Base-by-base conservation (phyloP, 2,797 vertebrate species). In the Synaphobranchus kaupii region DNA sequence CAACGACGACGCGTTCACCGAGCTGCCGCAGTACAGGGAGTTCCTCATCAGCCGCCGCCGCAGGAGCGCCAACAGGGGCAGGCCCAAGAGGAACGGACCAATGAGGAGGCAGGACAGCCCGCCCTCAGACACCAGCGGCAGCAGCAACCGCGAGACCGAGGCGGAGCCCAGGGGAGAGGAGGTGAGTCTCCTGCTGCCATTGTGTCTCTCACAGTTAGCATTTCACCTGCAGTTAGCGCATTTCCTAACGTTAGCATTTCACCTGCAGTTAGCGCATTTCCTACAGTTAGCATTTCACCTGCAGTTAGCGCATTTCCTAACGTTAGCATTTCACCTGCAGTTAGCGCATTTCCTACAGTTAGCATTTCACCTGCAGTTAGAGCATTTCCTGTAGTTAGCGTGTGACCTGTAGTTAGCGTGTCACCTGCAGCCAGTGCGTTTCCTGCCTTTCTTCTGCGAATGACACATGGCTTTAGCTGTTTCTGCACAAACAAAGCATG, bases 1-100 rank as follows among this genome's bases (percentile, higher is more conserved):
- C 25, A 91, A 93, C 6, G 90, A 91, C 0, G 94, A 95, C 34
- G 88, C 90, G 39, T 95, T 95, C 89, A 94, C 92, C 2, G 93
- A 95, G 88, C 91, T 93, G 34, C 92, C 93, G 52, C 93, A 93
- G 58, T 92, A 93, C 86, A 92, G 95, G 91, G 91, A 91, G 47
- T 94, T 95, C 93, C 90, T 95, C 90, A 93, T 93, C 87, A 94
- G 93, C 87, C 90, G 91, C 88, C 93, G 88, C 12, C 94, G 92
- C 89, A 94, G 92, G 88, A 93, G 89, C 86, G 83, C 90, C 89
- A 92, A 92, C 89, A 94, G 91, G 71, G 89, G 89, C 85, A 93
- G 91, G 56, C 85, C 54, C 82, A 92, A 92, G 90, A 94, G 93
- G 92, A 93, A 95, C 91, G 86, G 89, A 63, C 81, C 54, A 80